Evolutionary conservation across 23 tunicate genomes (phyloP).

Genomic region (Styela clava): DNA sequence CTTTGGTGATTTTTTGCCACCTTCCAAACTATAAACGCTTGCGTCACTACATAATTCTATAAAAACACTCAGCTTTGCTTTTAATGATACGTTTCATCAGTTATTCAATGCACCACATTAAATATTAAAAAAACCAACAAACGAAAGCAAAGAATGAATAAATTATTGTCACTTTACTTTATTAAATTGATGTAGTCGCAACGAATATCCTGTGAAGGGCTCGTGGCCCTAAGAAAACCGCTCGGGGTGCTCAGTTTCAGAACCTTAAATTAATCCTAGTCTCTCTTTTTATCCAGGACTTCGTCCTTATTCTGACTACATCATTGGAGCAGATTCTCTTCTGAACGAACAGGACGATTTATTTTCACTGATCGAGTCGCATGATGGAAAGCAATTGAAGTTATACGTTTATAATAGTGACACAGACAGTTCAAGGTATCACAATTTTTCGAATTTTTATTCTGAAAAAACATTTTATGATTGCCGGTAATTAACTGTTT

Average conservation of each 20-base stretch:
- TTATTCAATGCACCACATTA: no score
- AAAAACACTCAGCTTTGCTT: no score
- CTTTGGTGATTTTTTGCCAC: no score
- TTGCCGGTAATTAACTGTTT: no score
- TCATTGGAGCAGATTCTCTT: slow-evolving; percentile 95
- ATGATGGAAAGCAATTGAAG: slow-evolving; percentile 96
- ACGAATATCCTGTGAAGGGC: neutral
- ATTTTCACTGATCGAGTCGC: slow-evolving; percentile 92
- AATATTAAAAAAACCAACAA: neutral
- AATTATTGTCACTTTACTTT: neutral
- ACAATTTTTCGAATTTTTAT: neutral
- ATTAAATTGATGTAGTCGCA: neutral
- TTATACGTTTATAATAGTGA: slow-evolving; percentile 96
- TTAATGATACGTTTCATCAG: no score
- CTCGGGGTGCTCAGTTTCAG: neutral
- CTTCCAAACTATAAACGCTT: no score
- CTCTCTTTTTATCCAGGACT: neutral
- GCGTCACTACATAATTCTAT: no score
- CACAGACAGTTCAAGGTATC: slow-evolving; percentile 74
- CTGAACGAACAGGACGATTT: slow-evolving; percentile 96
- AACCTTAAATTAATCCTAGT: neutral
- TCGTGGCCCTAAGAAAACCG: no score
- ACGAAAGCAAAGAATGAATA: neutral
- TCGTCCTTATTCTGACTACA: slow-evolving; percentile 86
- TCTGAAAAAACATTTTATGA: neutral